Evolutionary conservation across 2,888 invertebrate genomes (phyloP), one percentile per base, ranked within the genome.

Genomic region (Tinea semifulvella): DNA sequence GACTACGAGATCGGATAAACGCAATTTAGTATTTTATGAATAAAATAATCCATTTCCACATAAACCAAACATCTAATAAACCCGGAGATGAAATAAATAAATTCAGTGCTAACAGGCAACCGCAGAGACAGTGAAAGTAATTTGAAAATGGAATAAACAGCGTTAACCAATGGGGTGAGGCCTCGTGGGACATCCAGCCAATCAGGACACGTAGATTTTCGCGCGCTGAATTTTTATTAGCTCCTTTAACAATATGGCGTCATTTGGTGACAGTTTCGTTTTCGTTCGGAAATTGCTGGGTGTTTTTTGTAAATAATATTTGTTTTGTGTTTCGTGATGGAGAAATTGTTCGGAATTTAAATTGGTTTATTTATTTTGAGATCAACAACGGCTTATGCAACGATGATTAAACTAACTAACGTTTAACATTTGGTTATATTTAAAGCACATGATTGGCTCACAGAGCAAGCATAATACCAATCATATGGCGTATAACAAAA

Each of bases 161-260:
- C 57, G 52, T 53, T 66, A 58, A 58, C 79, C 80, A 79, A 80
- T 77, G 60, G 68, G 56, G 62, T 49, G 52, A 54, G 55, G 56
- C 60, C 68, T 58, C 67, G 54, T 55, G 73, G 76, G 69, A 65
- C 61, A 56, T 57, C 48, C 61, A 61, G 50, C 79, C 76, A 79
- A 79, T 77, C 58, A 58, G 56, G 52, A 54, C 55, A 58, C 57
- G 49, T 57, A 62, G 67, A 72, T 75, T 76, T 80, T 75, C 79
- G 79, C 79, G 79, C 76, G 75, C 73, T 73, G 79, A 77, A 79
- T 80, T 79, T 80, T 79, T 80, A 80, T 80, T 80, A 79, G 75
- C 69, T 56, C 49, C 22, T 40, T 20, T 66, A 75, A 77, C 77
- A 77, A 77, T 77, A 77, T 74, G 66, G 63, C 71, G 74, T 74